A percentile compares a stretch with the other conserved stretches of the same genome.
These are phyloP conservation scores for Caenorhabditis becei DNA, from an alignment of 2,888 invertebrate genomes.

Conservation along the genomic window DNA sequence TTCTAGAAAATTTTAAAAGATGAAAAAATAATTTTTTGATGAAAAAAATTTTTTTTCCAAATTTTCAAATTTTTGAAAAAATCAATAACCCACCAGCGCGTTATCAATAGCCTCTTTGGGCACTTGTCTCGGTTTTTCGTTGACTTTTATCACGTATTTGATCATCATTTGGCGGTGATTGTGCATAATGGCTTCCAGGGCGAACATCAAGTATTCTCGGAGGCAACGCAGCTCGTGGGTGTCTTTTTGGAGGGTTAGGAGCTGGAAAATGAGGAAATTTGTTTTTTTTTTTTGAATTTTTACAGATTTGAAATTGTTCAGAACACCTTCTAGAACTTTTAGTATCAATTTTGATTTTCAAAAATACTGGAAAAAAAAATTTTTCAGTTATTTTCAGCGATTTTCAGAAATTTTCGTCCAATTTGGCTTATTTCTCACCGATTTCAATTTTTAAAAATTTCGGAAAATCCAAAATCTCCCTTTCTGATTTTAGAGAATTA, in stretches of 20 bases:
- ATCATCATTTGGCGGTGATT: constrained; percentile 57
- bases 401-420: neutral
- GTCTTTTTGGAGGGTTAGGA: constrained; percentile 39
- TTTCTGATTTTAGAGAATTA: too few relatives aligned
- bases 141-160: constrained; percentile 36
- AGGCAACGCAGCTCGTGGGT: constrained; percentile 52
- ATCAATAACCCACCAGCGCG: constrained; percentile 22
- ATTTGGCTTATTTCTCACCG: too few relatives aligned
- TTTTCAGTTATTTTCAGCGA: neutral
- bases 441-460: too few relatives aligned
- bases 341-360: too few relatives aligned
- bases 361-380: neutral
- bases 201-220: constrained; percentile 51
- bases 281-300: too few relatives aligned
- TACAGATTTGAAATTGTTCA: too few relatives aligned
- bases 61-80: neutral
- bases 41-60: too few relatives aligned
- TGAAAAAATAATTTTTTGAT: neutral
- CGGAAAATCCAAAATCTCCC: too few relatives aligned
- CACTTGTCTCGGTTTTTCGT: constrained; percentile 24
- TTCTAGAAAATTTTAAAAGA: constrained; percentile 13
- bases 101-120: constrained; percentile 31
- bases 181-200: constrained; percentile 52
- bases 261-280: constrained; percentile 24
- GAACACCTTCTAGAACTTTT: too few relatives aligned